phyloP scores from a whole-genome alignment of 2,888 invertebrate species.

The Sinhomidia bicolor region DNA sequence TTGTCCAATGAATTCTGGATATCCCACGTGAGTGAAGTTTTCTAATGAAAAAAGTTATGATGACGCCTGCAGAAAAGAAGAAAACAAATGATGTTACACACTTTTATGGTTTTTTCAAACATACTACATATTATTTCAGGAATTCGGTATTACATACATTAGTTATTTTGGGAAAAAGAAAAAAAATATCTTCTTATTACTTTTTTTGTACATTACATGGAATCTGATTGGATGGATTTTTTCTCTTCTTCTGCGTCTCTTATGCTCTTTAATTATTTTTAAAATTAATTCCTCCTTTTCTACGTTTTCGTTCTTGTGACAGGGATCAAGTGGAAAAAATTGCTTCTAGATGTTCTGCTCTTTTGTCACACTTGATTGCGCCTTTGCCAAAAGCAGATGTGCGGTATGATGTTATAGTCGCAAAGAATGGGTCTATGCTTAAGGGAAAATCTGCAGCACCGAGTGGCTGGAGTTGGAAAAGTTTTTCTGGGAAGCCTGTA shows the following conservation, averaged over 20 bases:
- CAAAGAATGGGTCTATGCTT: slow-evolving; percentile 68
- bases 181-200: no score
- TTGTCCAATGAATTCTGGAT: slow-evolving; percentile 78
- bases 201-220: neutral
- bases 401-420: slow-evolving; percentile 65
- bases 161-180: no score
- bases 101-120: neutral
- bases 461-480: slow-evolving; percentile 79
- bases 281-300: slow-evolving; percentile 50
- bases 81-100: neutral
- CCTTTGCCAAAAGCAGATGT: slow-evolving; percentile 79
- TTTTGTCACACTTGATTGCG: slow-evolving; percentile 79
- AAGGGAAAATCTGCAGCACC: slow-evolving; percentile 66
- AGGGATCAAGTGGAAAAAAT: slow-evolving; percentile 78
- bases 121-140: no score
- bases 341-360: slow-evolving; percentile 78
- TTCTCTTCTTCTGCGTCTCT: neutral
- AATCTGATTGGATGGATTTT: neutral
- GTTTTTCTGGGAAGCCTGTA: slow-evolving; percentile 78
- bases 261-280: slow-evolving; percentile 57
- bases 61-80: neutral
- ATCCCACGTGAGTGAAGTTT: slow-evolving; percentile 78
- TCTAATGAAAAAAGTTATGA: slow-evolving; percentile 17
- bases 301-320: slow-evolving; percentile 59
- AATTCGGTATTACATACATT: no score